Conservation (phyloP, 2,797 vertebrate species). For the Spondyliosoma cantharus region DNA sequence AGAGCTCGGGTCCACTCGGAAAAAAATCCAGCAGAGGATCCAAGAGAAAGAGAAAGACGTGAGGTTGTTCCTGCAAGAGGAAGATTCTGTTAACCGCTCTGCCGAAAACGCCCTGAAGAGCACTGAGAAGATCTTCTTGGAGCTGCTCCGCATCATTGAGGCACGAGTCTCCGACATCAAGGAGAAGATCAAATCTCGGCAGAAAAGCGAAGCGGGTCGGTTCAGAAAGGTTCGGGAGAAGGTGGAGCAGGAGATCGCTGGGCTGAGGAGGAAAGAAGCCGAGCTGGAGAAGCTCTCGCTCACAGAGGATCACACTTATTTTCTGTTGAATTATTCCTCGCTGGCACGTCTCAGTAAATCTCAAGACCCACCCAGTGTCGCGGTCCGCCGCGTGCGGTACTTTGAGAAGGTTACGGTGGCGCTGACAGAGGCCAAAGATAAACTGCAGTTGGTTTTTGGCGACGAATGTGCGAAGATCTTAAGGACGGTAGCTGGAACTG, state of each 20-base stretch:
- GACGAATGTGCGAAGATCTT: constrained; percentile 35
- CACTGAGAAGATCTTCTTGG: constrained; percentile 3
- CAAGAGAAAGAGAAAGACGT: constrained; percentile 21
- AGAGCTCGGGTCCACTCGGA: neutral
- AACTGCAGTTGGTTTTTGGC: constrained; percentile 3
- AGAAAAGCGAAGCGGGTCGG: constrained; percentile 16
- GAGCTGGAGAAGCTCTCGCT: constrained; percentile 34
- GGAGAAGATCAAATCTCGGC: constrained; percentile 13
- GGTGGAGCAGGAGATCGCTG: constrained; percentile 32
- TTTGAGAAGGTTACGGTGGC: constrained; percentile 21
- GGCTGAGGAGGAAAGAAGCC: constrained; percentile 37
- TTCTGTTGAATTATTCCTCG: constrained; percentile 12
- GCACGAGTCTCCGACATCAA: constrained; percentile 12
- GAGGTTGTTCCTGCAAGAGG: neutral
- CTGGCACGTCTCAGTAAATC: neutral
- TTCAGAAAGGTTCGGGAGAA: constrained; percentile 4
- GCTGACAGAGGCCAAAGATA: constrained; percentile 25
- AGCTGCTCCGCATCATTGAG: neutral
- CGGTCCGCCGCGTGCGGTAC: neutral
- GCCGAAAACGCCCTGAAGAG: constrained; percentile 7
- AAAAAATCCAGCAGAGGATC: constrained; percentile 34
- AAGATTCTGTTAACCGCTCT: neutral
- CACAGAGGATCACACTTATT: constrained; percentile 31
- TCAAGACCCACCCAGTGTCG: neutral
- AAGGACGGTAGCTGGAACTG: neutral